These are phyloP conservation scores for Bathybates hornii DNA, from an alignment of 2,113 vertebrate genomes.

Conservation along the genomic window DNA sequence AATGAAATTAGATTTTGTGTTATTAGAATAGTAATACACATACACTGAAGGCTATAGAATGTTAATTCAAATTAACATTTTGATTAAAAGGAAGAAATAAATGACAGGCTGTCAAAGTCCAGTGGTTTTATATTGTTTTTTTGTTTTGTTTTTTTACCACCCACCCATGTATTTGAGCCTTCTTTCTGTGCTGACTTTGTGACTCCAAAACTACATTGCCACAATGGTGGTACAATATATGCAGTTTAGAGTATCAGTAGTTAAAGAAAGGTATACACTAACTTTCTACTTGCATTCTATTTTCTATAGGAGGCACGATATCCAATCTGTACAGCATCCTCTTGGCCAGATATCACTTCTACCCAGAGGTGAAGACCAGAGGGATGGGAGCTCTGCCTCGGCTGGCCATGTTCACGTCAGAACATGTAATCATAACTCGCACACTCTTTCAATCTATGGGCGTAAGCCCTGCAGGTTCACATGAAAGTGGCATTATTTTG, in stretches of 20 bases:
- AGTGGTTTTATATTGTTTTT: background rate
- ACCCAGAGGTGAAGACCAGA: constrained; percentile 69
- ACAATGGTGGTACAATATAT: background rate
- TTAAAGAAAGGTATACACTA: background rate
- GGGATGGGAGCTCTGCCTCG: constrained; percentile 57
- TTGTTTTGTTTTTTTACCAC: background rate
- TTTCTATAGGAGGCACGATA: constrained; percentile 59
- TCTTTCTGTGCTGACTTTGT: background rate
- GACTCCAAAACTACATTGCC: background rate
- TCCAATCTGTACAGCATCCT: constrained; percentile 72
- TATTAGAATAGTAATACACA: background rate
- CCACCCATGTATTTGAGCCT: background rate
- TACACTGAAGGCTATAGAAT: background rate
- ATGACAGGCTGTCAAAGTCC: background rate
- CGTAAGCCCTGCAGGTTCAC: rapidly evolving
- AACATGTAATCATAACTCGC: constrained; percentile 50
- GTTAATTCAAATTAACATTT: background rate
- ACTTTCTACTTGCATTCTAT: background rate
- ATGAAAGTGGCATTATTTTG: background rate
- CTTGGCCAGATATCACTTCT: constrained; percentile 62
- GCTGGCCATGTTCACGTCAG: constrained; percentile 72
- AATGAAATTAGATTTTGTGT: background rate
- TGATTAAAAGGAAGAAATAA: background rate
- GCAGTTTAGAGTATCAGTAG: background rate
- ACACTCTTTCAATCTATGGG: background rate